Evolutionary conservation across 2,113 vertebrate genomes (phyloP).

Genomic region (Bagarius yarrelli): DNA sequence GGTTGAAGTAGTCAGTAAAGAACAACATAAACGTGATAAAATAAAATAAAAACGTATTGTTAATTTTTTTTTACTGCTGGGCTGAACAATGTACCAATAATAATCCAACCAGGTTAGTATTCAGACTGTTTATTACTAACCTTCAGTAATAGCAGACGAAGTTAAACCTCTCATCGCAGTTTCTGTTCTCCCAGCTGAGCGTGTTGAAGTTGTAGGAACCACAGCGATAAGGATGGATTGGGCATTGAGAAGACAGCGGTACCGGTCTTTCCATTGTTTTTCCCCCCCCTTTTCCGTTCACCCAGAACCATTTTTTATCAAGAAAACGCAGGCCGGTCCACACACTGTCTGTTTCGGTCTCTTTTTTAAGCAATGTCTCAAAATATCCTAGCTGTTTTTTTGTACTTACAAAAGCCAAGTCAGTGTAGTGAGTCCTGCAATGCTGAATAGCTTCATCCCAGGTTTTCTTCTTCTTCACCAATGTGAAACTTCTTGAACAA

Average conservation of each 20-base stretch:
- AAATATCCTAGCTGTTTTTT: background rate
- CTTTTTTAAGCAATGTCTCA: background rate
- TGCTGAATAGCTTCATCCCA: slow-evolving; percentile 24
- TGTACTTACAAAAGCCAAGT: background rate
- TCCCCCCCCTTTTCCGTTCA: too few relatives aligned
- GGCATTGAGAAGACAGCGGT: background rate
- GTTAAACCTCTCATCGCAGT: background rate
- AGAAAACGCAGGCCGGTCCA: slow-evolving; percentile 40
- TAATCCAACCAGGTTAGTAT: too few relatives aligned
- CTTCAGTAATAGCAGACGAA: background rate
- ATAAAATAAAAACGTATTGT: too few relatives aligned
- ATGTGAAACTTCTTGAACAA: background rate
- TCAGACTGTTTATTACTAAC: background rate
- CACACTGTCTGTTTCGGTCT: slow-evolving; percentile 18
- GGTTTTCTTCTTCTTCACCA: slow-evolving; percentile 28
- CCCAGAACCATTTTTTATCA: slow-evolving; percentile 29
- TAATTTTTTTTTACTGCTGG: too few relatives aligned
- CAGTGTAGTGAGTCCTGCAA: slow-evolving; percentile 15
- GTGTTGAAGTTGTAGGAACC: background rate
- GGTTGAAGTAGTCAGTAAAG: background rate
- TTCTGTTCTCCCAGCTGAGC: background rate
- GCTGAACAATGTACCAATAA: too few relatives aligned
- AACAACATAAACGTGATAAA: background rate
- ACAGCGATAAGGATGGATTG: background rate
- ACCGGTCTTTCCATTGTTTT: rapidly evolving